Base-by-base conservation (phyloP, 1,140 invertebrate genomes). In the Zaprionus capensis region DNA sequence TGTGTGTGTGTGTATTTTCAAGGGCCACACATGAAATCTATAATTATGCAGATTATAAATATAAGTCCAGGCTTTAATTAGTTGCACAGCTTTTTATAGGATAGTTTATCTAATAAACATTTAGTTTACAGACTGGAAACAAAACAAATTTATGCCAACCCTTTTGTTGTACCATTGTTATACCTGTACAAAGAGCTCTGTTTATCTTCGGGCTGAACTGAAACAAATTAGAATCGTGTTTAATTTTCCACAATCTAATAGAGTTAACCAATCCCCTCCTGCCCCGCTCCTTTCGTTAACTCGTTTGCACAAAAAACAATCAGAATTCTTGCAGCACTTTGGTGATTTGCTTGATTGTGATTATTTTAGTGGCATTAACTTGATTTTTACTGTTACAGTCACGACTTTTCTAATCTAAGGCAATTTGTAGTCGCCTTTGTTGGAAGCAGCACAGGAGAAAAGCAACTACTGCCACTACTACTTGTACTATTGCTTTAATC, bases 351-450 rank as follows among this genome's bases (percentile, higher is more conserved):
- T 53, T 24, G 26, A 69, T 55, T 62, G 57, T 74, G 58, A 69
- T 74, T 68, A 68, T 59, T 73, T 73, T 44, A 61, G 46, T 61
- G 24, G 46, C 20, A 28, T 73, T 55, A 59, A 44, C 24, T 61
- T 73, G 56, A 73, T 68, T 59, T 73, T 73, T 56, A 69, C 41
- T 57, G 34, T 66, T 36, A 12, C 51, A 80, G 72, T 77, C 69
- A 84, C 73, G 69, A 84, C 51, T 84, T 63, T 36, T 68, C 76
- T 75, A 75, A 85, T 81, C 51, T 71, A 41, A 55, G 46, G 41
- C 75, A 84, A 84, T 78, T 81, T 82, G 64, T 79, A 75, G 71
- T 78, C 67, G 62, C 46, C 72, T 71, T 74, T 74, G 57, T 49
- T 55, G 49, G 20, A 15, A 26, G 22, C 5, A 44, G 22, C 7